Evolutionary conservation across 1,140 invertebrate species (phyloP).

Genomic region (Chrysomallon squamiferum): DNA sequence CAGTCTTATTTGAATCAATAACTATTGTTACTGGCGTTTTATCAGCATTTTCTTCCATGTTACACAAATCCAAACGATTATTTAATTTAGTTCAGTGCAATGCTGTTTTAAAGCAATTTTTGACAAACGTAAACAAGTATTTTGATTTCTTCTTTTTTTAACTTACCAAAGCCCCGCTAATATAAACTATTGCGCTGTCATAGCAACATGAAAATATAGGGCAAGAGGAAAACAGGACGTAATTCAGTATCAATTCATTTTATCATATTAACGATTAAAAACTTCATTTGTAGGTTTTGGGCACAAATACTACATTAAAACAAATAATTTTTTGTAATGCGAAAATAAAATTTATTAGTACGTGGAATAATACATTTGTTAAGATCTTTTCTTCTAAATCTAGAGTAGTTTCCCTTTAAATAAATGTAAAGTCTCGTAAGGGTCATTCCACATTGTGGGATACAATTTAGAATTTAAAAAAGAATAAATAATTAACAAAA

Average conservation of each 20-base stretch:
- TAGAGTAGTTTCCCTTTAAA: too few relatives aligned
- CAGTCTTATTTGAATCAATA: background rate
- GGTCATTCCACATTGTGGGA: too few relatives aligned
- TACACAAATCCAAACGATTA: background rate
- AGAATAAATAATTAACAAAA: too few relatives aligned
- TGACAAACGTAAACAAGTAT: too few relatives aligned
- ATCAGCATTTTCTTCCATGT: background rate
- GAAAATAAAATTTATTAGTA: background rate
- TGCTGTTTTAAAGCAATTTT: too few relatives aligned
- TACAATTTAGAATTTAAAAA: too few relatives aligned
- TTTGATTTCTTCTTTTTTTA: too few relatives aligned
- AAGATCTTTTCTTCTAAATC: too few relatives aligned
- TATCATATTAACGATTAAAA: conserved; percentile 6
- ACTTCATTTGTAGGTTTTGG: background rate
- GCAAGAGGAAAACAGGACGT: background rate
- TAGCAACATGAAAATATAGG: conserved; percentile 34
- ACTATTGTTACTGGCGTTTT: conserved; percentile 5
- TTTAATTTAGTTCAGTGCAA: background rate
- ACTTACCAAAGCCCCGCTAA: background rate
- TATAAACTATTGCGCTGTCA: conserved; percentile 43
- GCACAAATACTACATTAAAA: background rate
- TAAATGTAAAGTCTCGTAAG: too few relatives aligned
- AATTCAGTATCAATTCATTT: background rate
- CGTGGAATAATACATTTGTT: too few relatives aligned
- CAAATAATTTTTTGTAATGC: background rate